phyloP scores from a whole-genome alignment of 2,888 invertebrate species.

The Bombylius discolor region DNA sequence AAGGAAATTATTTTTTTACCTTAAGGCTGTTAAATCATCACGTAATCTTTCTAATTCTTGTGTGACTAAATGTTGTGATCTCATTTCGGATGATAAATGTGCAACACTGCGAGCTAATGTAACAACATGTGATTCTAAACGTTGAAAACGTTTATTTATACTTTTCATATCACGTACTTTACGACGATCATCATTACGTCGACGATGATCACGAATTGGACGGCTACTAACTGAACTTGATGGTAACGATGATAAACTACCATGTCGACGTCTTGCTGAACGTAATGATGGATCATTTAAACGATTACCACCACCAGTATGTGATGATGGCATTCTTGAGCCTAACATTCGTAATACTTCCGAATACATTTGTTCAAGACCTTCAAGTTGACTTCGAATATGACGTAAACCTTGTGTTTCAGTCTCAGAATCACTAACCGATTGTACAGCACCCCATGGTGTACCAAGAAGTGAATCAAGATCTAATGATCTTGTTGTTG shows the following conservation, averaged over 20 bases:
- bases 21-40: constrained; percentile 55
- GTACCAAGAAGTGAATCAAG: constrained; percentile 67
- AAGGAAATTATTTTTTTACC: constrained; percentile 7
- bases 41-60: constrained; percentile 81
- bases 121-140: constrained; percentile 81
- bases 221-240: constrained; percentile 72
- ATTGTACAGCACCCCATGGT: constrained; percentile 34
- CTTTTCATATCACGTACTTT: constrained; percentile 62
- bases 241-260: constrained; percentile 71
- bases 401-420: constrained; percentile 65
- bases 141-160: constrained; percentile 75
- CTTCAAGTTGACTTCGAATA: constrained; percentile 66
- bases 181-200: constrained; percentile 57
- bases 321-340: constrained; percentile 22
- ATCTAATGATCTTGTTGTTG: constrained; percentile 62
- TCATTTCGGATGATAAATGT: constrained; percentile 81
- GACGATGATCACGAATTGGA: constrained; percentile 53
- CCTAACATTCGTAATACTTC: constrained; percentile 45
- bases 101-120: constrained; percentile 82
- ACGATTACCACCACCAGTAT: background rate
- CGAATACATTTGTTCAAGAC: constrained; percentile 69
- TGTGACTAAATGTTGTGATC: constrained; percentile 77
- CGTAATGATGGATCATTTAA: constrained; percentile 12
- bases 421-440: constrained; percentile 56
- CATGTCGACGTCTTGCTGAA: constrained; percentile 49